Conservation (phyloP, 2,113 vertebrate species). For the Solea solea region DNA sequence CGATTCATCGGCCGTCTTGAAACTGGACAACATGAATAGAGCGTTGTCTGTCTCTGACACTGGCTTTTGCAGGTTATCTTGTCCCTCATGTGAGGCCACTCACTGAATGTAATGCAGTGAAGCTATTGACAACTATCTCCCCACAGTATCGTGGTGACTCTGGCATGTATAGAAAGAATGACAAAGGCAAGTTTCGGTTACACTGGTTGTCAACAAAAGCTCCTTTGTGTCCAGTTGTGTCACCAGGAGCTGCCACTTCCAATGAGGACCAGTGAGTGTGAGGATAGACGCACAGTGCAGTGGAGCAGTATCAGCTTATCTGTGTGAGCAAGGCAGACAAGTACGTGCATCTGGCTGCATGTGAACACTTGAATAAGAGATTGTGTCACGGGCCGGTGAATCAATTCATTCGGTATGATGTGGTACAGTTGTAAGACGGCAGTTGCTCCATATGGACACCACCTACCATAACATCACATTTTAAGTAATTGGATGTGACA, state of each 20-base stretch:
- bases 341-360: conserved; percentile 46
- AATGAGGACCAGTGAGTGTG: conserved; percentile 28
- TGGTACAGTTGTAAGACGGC: conserved; percentile 49
- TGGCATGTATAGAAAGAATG: conserved; percentile 44
- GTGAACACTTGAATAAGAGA: conserved; percentile 65
- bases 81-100: conserved; percentile 25
- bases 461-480: conserved; percentile 34
- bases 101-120: conserved; percentile 10
- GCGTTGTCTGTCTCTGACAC: conserved; percentile 25
- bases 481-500: conserved; percentile 61
- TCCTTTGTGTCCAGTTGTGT: conserved; percentile 63
- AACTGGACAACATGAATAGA: conserved; percentile 1
- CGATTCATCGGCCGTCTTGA: not conserved
- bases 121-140: conserved; percentile 50
- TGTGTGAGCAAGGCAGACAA: not conserved
- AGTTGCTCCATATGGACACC: conserved; percentile 67
- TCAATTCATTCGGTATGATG: conserved; percentile 56
- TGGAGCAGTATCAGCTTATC: conserved; percentile 25
- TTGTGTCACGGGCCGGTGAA: conserved; percentile 58
- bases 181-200: conserved; percentile 66
- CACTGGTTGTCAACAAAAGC: conserved; percentile 58
- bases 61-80: conserved; percentile 28
- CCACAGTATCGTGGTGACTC: conserved; percentile 37
- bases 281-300: conserved; percentile 34
- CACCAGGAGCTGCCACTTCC: conserved; percentile 44